phyloP scores from a whole-genome alignment of 1,140 invertebrate species.

The Melitaea cinxia region DNA sequence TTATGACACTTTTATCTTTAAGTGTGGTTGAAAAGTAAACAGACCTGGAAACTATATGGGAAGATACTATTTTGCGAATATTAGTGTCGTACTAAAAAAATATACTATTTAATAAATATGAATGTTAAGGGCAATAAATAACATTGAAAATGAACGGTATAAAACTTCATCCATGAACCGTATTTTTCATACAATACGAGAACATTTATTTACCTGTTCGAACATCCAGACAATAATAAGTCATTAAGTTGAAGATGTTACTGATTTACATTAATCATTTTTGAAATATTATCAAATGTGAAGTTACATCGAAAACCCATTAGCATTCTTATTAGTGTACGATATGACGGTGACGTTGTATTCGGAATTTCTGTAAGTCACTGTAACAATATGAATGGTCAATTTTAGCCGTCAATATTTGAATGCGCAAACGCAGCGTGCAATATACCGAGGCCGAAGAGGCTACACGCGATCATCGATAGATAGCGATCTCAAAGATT shows the following conservation, averaged over 20 bases:
- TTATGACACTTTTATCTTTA: conserved; percentile 79
- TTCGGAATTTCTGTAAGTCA: conserved; percentile 38
- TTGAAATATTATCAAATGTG: conserved; percentile 52
- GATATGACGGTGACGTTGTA: conserved; percentile 41
- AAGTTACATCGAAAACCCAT: conserved; percentile 55
- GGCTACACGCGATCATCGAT: conserved; percentile 67
- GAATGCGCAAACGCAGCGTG: conserved; percentile 42
- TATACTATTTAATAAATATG: background rate
- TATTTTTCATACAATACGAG: conserved; percentile 14
- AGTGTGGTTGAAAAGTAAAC: conserved; percentile 74
- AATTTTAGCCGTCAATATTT: conserved; percentile 45
- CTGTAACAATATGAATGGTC: conserved; percentile 44
- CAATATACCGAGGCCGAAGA: conserved; percentile 42
- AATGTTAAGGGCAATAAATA: background rate
- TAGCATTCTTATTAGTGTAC: conserved; percentile 50
- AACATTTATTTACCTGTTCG: conserved; percentile 1
- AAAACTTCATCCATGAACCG: background rate
- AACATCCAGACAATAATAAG: conserved; percentile 34
- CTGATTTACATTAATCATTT: conserved; percentile 57
- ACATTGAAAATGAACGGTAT: background rate
- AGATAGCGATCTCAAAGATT: conserved; percentile 74
- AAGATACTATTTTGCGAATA: conserved; percentile 29
- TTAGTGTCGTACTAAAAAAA: conserved; percentile 19
- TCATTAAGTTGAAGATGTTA: conserved; percentile 47
- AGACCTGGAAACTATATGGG: conserved; percentile 21